Evolutionary conservation across 2,888 invertebrate species (phyloP), one percentile per base, ranked within the genome.

Genomic region (Folsomia candida): DNA sequence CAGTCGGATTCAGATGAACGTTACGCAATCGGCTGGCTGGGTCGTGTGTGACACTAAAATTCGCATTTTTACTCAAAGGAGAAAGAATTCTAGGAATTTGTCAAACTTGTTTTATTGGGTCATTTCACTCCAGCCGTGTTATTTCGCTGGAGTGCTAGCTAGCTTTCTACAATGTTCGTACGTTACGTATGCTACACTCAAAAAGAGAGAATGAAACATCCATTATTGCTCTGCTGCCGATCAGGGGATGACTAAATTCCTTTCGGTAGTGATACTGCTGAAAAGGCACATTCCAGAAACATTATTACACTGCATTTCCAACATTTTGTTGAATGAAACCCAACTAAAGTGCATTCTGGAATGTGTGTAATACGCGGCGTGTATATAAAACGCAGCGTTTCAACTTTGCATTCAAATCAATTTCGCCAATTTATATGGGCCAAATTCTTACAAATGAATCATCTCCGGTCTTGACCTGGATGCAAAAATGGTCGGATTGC

Each of bases 71-170:
- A 4, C 6, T 4, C 37, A 26, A 62, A 62, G 9, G 37, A 26
- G 3, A 51, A 65, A 65, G 54, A 65, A 65, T 65, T 47, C 25
- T 20, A 27, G 57, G 65, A 65, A 65, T 65, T 65, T 65, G 54
- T 65, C 65, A 51, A 65, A 65, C 54, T 65, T 65, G 65, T 65
- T 65, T 65, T 65, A 65, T 65, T 65, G 65, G 65, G 65, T 54
- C 65, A 65, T 65, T 65, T 65, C 65, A 65, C 65, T 54, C 57
- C 3, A 59, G 51, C 20, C 37, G 14, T 14, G 37, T 14, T n/a
- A n/a, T n/a, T n/a, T n/a, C n/a, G n/a, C n/a, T n/a, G n/a, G n/a
- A n/a, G n/a, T n/a, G n/a, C n/a, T n/a, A n/a, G n/a, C n/a, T n/a
- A n/a, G n/a, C n/a, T n/a, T n/a, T n/a, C n/a, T n/a, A n/a, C n/a